A percentile compares a stretch with the other conserved stretches of the same genome.
phyloP scores from a whole-genome alignment of 2,113 vertebrate species.

The Mus musculus region DNA sequence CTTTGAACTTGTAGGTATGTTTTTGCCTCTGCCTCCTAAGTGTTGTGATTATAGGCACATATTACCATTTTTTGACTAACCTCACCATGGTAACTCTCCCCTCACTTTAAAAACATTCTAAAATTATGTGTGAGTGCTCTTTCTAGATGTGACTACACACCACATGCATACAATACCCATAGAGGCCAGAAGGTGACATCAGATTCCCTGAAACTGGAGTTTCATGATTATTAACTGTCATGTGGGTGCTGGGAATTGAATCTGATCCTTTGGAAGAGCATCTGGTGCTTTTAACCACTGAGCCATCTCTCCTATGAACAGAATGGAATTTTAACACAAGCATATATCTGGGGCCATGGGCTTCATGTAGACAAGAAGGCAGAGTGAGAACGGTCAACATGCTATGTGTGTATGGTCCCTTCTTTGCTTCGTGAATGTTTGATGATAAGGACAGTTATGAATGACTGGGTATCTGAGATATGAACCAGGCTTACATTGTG shows the following conservation, averaged over 20 bases:
- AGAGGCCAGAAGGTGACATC: background rate
- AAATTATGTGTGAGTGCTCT: background rate
- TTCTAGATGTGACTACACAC: background rate
- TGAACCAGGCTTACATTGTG: background rate
- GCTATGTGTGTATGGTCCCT: accelerated
- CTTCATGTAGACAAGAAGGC: background rate
- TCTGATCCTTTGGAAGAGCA: background rate
- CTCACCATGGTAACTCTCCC: too few relatives aligned
- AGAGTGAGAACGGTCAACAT: accelerated
- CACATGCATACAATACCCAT: background rate
- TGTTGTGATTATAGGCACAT: background rate
- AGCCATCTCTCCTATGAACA: background rate
- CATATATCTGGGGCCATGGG: background rate
- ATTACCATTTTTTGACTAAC: background rate
- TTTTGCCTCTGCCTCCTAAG: background rate
- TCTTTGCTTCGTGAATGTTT: background rate
- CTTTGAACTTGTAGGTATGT: background rate
- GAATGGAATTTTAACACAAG: background rate
- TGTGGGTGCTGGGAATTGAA: background rate
- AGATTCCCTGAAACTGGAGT: background rate
- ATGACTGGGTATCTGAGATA: background rate
- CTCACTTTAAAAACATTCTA: background rate
- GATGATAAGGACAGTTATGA: too few relatives aligned
- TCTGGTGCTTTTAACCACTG: background rate
- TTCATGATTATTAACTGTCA: too few relatives aligned